These are phyloP conservation scores for Toxostoma redivivum DNA, from an alignment of 2,113 vertebrate genomes.

Conservation along the genomic window DNA sequence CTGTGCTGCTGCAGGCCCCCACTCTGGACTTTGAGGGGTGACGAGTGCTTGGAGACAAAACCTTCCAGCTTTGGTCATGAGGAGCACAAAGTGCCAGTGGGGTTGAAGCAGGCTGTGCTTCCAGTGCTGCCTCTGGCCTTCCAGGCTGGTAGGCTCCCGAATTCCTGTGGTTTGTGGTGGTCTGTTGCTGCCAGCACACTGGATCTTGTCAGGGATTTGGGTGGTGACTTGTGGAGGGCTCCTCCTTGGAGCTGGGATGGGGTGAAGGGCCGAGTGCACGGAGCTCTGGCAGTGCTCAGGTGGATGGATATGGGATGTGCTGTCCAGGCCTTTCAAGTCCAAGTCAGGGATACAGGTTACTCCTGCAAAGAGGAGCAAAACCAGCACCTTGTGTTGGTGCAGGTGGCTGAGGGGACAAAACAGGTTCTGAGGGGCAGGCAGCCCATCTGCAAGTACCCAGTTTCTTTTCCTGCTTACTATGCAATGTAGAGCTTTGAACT, in stretches of 20 bases:
- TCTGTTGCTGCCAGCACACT: neutral
- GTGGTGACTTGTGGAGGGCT: neutral
- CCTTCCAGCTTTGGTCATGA: neutral
- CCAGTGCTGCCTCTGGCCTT: neutral
- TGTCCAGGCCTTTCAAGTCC: neutral
- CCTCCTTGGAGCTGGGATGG: neutral
- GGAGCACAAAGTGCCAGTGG: neutral
- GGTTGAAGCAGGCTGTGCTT: neutral
- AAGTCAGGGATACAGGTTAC: neutral
- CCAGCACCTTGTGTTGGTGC: neutral
- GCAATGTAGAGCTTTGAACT: slow-evolving; percentile 49
- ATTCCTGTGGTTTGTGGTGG: neutral
- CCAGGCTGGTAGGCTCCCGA: neutral
- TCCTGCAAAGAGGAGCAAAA: neutral
- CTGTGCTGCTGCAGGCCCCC: neutral
- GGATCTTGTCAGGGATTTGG: neutral
- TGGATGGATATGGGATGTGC: neutral
- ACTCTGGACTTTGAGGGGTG: neutral
- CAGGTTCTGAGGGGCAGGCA: neutral
- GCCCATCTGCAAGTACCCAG: neutral
- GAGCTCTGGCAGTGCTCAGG: neutral
- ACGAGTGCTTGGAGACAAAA: neutral
- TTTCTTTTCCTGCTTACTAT: slow-evolving; percentile 59
- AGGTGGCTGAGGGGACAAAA: neutral
- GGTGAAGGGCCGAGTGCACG: neutral